phyloP scores from a whole-genome alignment of 1,140 invertebrate genomes.

The Bombus terrestris region DNA sequence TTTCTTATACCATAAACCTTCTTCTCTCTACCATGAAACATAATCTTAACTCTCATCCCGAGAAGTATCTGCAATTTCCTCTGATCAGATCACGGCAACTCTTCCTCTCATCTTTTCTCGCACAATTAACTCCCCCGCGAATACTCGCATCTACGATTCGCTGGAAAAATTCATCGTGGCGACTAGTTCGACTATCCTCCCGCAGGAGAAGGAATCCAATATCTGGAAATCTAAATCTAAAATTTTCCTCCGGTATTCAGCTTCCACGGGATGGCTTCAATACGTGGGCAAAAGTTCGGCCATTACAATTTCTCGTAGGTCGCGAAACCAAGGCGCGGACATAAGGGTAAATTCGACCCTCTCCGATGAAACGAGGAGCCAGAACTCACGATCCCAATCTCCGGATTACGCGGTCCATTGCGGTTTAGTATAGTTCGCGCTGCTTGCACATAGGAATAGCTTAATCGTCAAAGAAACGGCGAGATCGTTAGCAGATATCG shows the following conservation, averaged over 20 bases:
- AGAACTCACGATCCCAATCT: conserved; percentile 20
- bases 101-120: neutral
- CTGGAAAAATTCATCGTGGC: neutral
- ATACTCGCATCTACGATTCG: neutral
- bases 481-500: neutral
- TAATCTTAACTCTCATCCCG: neutral
- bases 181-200: neutral
- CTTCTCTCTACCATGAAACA: too few relatives aligned
- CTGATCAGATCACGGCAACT: neutral
- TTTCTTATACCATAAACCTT: too few relatives aligned
- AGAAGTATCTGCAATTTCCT: neutral
- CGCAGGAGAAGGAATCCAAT: neutral
- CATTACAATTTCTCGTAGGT: neutral
- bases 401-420: conserved; percentile 10
- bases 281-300: neutral
- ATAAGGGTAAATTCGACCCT: neutral
- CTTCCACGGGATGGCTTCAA: neutral
- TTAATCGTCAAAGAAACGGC: conserved; percentile 8
- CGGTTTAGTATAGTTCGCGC: neutral
- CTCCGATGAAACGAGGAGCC: neutral
- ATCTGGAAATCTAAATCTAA: neutral
- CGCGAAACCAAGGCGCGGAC: neutral
- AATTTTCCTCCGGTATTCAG: neutral
- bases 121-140: neutral
- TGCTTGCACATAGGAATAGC: conserved; percentile 19